A percentile compares a stretch with the other conserved stretches of the same genome.
These are phyloP conservation scores for Ganaspis brasiliensis DNA, from an alignment of 2,888 invertebrate genomes.

Conservation along the genomic window DNA sequence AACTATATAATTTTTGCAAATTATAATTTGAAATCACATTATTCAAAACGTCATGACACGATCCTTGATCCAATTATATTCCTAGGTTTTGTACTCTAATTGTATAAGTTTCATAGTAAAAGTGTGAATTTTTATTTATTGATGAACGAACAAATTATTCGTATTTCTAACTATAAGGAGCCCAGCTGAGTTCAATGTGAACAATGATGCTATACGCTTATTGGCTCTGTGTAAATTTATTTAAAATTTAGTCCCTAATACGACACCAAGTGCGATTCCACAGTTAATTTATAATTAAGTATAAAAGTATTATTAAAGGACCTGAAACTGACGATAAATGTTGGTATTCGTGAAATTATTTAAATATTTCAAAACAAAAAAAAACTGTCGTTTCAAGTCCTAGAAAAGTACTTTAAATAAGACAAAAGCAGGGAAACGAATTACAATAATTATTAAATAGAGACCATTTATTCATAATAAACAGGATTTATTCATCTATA, in stretches of 20 bases:
- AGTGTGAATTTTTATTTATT: conserved; percentile 71
- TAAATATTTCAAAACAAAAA: background rate
- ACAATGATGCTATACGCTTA: conserved; percentile 78
- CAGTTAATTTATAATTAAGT: conserved; percentile 51
- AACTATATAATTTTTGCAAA: no score
- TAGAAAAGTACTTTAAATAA: background rate
- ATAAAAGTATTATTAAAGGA: conserved; percentile 38
- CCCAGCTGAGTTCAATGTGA: conserved; percentile 70
- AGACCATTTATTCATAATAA: no score
- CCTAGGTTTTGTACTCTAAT: conserved; percentile 56
- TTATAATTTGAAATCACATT: conserved; percentile 2
- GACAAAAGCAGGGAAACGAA: no score
- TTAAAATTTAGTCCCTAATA: conserved; percentile 64
- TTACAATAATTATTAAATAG: no score
- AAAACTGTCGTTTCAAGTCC: background rate
- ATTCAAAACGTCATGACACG: conserved; percentile 4
- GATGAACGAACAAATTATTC: conserved; percentile 67
- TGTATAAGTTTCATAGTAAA: conserved; percentile 66
- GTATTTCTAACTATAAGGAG: conserved; percentile 67
- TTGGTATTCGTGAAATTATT: background rate
- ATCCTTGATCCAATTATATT: conserved; percentile 49
- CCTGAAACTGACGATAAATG: conserved; percentile 14
- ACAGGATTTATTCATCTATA: no score
- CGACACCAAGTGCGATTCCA: conserved; percentile 76
- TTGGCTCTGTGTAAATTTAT: conserved; percentile 71